Conservation (phyloP, 2,797 vertebrate genomes). For the Phalloptychus januarius region DNA sequence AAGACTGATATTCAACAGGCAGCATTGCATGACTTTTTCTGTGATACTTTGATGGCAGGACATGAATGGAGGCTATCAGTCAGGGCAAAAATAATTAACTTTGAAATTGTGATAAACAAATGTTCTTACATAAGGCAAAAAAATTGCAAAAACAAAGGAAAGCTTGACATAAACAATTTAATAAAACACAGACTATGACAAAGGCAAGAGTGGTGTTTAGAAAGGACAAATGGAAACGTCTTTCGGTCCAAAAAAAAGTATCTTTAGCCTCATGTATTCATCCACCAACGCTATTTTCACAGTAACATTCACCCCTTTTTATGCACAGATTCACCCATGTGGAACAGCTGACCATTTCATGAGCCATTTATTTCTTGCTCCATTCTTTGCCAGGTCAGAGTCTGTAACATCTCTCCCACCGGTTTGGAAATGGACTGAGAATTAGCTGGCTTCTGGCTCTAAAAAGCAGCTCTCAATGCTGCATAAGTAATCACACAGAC, state of each 20-base stretch:
- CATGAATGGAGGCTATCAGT: neutral
- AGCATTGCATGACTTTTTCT: too few relatives aligned
- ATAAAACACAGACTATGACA: neutral
- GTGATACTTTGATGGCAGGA: neutral
- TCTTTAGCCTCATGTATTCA: neutral
- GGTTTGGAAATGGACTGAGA: neutral
- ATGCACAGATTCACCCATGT: neutral
- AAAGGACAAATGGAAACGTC: neutral
- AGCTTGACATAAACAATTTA: neutral
- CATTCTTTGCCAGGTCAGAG: neutral
- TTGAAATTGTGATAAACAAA: neutral
- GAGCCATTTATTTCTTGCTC: neutral
- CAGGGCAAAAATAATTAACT: neutral
- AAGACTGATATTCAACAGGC: too few relatives aligned
- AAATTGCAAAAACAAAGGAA: neutral
- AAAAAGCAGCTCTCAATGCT: neutral
- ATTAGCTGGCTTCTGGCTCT: neutral
- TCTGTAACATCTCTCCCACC: neutral
- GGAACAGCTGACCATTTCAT: neutral
- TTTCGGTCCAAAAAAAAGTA: neutral
- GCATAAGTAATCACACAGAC: slow-evolving; percentile 19
- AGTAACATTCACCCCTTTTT: neutral
- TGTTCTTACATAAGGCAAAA: neutral
- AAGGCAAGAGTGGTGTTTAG: neutral
- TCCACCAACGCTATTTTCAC: neutral